Conservation (phyloP, 2,797 vertebrate species). For the Amblyopsis hoosieri region DNA sequence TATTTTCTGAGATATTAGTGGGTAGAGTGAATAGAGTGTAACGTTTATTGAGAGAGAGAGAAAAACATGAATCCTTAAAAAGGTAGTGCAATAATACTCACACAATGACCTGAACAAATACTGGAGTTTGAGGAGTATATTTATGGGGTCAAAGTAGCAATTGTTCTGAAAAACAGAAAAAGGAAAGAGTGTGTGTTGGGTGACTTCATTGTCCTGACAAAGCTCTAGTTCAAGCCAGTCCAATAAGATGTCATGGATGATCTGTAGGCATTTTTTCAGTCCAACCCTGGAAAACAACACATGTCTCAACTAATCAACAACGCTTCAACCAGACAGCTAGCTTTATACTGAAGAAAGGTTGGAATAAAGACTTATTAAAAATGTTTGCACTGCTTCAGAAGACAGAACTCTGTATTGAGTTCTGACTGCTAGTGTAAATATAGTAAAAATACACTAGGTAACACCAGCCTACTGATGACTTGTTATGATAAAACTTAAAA, state of each 20-base stretch:
- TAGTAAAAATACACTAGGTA: no score
- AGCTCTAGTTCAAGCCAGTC: not conserved
- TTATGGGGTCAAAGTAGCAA: constrained; percentile 84
- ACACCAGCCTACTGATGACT: no score
- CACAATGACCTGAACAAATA: constrained; percentile 86
- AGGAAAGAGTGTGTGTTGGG: constrained; percentile 1
- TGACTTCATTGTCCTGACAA: not conserved
- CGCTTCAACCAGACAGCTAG: no score
- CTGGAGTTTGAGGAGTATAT: constrained; percentile 85
- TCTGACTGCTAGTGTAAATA: no score
- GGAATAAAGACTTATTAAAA: no score
- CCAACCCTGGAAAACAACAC: no score
- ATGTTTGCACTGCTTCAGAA: no score
- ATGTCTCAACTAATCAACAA: no score
- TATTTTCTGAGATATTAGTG: no score
- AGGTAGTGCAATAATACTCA: constrained; percentile 76
- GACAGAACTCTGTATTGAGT: no score
- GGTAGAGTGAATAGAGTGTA: not conserved
- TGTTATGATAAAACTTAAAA: no score
- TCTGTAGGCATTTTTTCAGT: not conserved
- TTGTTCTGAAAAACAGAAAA: constrained; percentile 76
- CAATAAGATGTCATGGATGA: not conserved
- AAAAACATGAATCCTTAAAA: not conserved
- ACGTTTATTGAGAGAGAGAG: not conserved
- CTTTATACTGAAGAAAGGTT: no score